phyloP scores from a whole-genome alignment of 1,140 invertebrate species.

The Babylonia areolata region DNA sequence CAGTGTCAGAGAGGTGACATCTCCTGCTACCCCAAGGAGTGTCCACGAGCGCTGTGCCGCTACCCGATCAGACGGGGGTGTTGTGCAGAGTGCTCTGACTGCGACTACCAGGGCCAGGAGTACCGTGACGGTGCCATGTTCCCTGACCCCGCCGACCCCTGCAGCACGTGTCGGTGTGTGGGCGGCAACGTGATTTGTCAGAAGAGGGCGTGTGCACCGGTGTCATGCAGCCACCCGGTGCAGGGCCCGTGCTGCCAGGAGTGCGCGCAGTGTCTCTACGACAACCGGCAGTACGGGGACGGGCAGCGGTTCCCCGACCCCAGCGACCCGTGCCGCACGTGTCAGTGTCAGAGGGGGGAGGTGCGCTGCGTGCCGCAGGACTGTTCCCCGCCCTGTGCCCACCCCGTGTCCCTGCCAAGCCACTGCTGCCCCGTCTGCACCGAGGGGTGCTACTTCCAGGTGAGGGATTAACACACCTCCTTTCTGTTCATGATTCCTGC shows the following conservation, averaged over 20 bases:
- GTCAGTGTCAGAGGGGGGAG: constrained; percentile 56
- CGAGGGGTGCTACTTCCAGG: constrained; percentile 52
- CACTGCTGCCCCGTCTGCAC: constrained; percentile 64
- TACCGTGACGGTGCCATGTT: constrained; percentile 50
- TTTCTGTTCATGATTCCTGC: no score
- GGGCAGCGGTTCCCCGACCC: constrained; percentile 56
- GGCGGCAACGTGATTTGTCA: constrained; percentile 61
- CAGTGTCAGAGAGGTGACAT: constrained; percentile 48
- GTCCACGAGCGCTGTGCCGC: constrained; percentile 50
- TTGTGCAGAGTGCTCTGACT: constrained; percentile 63
- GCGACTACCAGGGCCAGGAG: constrained; percentile 51
- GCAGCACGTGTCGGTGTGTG: constrained; percentile 48
- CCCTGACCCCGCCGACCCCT: constrained; percentile 41
- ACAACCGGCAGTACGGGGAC: constrained; percentile 47
- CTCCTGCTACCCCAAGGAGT: constrained; percentile 34
- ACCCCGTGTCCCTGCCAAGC: constrained; percentile 52
- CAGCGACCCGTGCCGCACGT: constrained; percentile 57
- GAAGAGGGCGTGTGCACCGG: constrained; percentile 50
- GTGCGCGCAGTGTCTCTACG: constrained; percentile 60
- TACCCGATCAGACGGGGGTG: constrained; percentile 54
- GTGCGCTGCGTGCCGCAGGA: constrained; percentile 49
- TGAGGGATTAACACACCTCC: no score
- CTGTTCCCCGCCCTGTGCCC: constrained; percentile 50
- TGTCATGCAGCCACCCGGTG: constrained; percentile 60
- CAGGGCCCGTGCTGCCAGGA: constrained; percentile 60